phyloP scores from a whole-genome alignment of 1,140 invertebrate species.

The Procambarus virginalis region DNA sequence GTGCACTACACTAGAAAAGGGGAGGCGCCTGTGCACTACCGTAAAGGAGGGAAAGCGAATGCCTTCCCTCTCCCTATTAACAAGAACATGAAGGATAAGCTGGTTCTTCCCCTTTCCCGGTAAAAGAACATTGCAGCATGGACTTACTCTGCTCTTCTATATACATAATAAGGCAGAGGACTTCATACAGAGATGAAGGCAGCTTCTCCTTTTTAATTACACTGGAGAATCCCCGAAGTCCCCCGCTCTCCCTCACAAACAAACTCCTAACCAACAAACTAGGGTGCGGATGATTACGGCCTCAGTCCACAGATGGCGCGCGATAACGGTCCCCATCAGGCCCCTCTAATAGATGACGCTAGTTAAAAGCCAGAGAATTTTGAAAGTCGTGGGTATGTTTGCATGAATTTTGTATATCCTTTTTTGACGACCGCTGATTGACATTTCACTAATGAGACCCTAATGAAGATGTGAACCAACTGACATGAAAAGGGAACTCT shows the following conservation, averaged over 20 bases:
- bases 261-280: neutral
- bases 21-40: too few relatives aligned
- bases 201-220: too few relatives aligned
- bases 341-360: neutral
- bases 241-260: too few relatives aligned
- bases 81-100: too few relatives aligned
- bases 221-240: too few relatives aligned
- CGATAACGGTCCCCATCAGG: neutral
- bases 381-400: neutral
- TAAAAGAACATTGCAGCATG: too few relatives aligned
- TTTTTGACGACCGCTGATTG: neutral
- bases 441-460: constrained; percentile 13
- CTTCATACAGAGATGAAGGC: too few relatives aligned
- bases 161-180: too few relatives aligned
- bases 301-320: neutral
- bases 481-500: neutral
- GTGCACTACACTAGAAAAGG: neutral
- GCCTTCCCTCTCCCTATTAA: too few relatives aligned
- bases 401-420: neutral
- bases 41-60: too few relatives aligned
- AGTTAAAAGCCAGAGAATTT: neutral
- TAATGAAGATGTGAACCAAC: neutral
- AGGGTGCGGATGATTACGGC: neutral
- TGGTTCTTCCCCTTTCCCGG: too few relatives aligned
- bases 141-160: too few relatives aligned